Percentiles rank a stretch among this genome's conserved stretches.
Evolutionary conservation across 1,140 invertebrate genomes (phyloP).

Genomic region (Oncopodura yosiiana): DNA sequence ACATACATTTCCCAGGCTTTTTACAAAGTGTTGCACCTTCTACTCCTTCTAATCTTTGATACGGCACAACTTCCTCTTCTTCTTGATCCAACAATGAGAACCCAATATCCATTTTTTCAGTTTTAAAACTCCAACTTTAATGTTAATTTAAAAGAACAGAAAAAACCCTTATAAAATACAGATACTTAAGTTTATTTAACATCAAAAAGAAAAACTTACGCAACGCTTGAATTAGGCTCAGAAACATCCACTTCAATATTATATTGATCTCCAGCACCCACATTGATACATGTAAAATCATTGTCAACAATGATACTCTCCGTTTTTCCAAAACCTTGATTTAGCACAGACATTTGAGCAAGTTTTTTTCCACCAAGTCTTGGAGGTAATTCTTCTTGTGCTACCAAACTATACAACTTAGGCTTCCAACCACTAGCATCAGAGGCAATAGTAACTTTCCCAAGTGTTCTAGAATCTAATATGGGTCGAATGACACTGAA

Average conservation of each 20-base stretch:
- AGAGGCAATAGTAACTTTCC: conserved; percentile 78
- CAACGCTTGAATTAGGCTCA: background rate
- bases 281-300: background rate
- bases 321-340: background rate
- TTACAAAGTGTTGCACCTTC: no score
- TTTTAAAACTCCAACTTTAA: conserved; percentile 76
- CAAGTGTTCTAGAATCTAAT: conserved; percentile 76
- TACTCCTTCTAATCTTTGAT: no score
- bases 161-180: background rate
- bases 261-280: conserved; percentile 17
- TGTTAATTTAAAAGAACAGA: conserved; percentile 16
- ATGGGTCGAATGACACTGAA: conserved; percentile 78
- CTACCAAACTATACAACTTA: conserved; percentile 53
- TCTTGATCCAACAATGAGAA: conserved; percentile 63
- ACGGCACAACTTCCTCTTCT: conserved; percentile 53
- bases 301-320: background rate
- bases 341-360: background rate
- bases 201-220: background rate
- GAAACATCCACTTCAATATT: conserved; percentile 2
- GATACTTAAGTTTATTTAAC: background rate
- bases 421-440: conserved; percentile 64
- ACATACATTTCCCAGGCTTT: no score
- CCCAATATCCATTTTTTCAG: conserved; percentile 77
- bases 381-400: conserved; percentile 60
- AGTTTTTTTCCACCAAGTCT: conserved; percentile 59